A percentile compares a stretch with the other conserved stretches of the same genome.
phyloP scores from a whole-genome alignment of 2,113 vertebrate species.

The Trematomus loennbergii region DNA sequence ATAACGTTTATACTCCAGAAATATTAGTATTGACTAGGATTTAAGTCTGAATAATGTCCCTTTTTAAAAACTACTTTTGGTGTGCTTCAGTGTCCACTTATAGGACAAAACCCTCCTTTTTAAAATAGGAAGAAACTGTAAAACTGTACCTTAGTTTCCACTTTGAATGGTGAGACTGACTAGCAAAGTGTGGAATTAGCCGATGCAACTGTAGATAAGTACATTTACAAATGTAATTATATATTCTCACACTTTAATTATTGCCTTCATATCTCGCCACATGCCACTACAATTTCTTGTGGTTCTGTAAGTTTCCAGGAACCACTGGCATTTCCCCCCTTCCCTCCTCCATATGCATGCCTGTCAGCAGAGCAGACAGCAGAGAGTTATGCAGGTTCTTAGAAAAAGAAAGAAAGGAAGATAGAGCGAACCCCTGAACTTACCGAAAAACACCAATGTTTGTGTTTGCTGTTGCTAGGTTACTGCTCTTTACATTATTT shows the following conservation, averaged over 20 bases:
- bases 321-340: slow-evolving; percentile 49
- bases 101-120: not conserved
- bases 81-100: not conserved
- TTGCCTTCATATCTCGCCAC: slow-evolving; percentile 54
- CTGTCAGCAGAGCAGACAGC: slow-evolving; percentile 48
- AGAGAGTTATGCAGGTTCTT: slow-evolving; percentile 37
- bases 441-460: slow-evolving; percentile 46
- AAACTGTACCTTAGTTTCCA: slow-evolving; percentile 13
- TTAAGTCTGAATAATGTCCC: not conserved
- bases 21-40: not conserved
- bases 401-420: slow-evolving; percentile 26
- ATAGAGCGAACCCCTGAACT: slow-evolving; percentile 27
- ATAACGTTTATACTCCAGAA: not conserved
- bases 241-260: slow-evolving; percentile 65
- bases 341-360: slow-evolving; percentile 48
- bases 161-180: slow-evolving; percentile 9
- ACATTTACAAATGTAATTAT: slow-evolving; percentile 64
- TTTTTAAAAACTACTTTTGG: slow-evolving; percentile 11
- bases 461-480: slow-evolving; percentile 70
- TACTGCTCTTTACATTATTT: slow-evolving; percentile 56
- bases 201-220: slow-evolving; percentile 44
- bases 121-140: not conserved
- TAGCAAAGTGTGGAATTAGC: slow-evolving; percentile 22
- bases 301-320: slow-evolving; percentile 62
- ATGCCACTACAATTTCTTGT: slow-evolving; percentile 65